Base-by-base conservation (phyloP, 2,888 invertebrate genomes). In the Dicyrtoma fusca region DNA sequence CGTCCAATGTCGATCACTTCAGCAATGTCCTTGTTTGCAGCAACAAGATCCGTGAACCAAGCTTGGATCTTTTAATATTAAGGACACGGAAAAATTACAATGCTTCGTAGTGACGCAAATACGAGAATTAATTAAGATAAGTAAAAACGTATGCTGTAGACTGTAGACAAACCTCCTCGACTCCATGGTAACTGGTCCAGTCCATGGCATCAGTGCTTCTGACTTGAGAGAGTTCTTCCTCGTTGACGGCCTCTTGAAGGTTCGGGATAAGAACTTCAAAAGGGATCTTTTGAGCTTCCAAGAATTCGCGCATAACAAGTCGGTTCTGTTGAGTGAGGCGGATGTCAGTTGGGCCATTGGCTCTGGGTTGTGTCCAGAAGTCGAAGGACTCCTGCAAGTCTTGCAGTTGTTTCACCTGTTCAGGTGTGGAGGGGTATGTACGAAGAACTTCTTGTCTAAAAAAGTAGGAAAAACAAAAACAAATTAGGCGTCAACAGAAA, bases 191-290 rank as follows among this genome's bases (percentile, higher is more conserved):
- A 89, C 88, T 8, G 89, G 85, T 81, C 82, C 84, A 69, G 42
- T 42, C 44, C 14, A 45, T 51, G 10, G 51, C 65, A 10, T 51
- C 3, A 2, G 13, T 26, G 21, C 51, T 25, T n/a, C 21, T 62
- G 4, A 17, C 49, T 17, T 61, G 14, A n/a, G 44, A 44, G 1
- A 14, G 17, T 25, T 34, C 59, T n/a, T 62, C 61, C 25, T 17
- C 13, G 8, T 51, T 17, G 21, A 65, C 25, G n/a, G 25, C 17
- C 17, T n/a, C 25, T 86, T 91, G 90, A 34, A 92, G 86, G 82
- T 92, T 91, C 81, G 88, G 87, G 81, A 91, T 89, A 42, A 91
- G 84, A 0, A 91, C 87, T 76, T 88, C 87, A 77, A 87, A 90
- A 64, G 88, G 86, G 44, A 91, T 88, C 51, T 86, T 86, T 74